These are phyloP conservation scores for Ammodytes marinus DNA, from an alignment of 2,113 vertebrate genomes.

Conservation along the genomic window DNA sequence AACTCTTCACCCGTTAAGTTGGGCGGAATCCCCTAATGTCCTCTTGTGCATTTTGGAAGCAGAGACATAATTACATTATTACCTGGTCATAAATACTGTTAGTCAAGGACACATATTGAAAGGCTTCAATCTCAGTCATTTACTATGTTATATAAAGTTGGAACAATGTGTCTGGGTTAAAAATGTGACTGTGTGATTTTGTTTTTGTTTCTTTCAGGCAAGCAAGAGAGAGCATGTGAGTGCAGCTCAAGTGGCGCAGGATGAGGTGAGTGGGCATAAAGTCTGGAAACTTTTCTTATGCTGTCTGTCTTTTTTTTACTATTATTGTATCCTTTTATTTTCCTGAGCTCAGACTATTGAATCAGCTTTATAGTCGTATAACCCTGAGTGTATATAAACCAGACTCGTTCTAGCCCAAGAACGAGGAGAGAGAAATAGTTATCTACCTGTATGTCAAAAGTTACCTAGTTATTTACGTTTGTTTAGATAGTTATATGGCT, in stretches of 20 bases:
- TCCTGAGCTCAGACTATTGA: constrained; percentile 26
- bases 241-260: constrained; percentile 89
- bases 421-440: not conserved
- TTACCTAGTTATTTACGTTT: not conserved
- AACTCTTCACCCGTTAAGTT: not conserved
- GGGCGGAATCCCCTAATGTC: not conserved
- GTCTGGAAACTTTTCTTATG: constrained; percentile 29
- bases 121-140: not conserved
- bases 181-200: constrained; percentile 31
- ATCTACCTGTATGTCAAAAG: not conserved
- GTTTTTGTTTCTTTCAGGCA: constrained; percentile 76
- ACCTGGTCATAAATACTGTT: not conserved
- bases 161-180: constrained; percentile 17
- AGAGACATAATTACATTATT: not conserved
- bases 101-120: not conserved
- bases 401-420: not conserved
- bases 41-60: not conserved
- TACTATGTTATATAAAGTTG: constrained; percentile 13
- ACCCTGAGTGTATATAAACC: not conserved
- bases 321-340: constrained; percentile 20
- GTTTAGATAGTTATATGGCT: not conserved
- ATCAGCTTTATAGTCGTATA: not conserved
- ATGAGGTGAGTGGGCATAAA: constrained; percentile 88
- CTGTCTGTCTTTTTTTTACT: not conserved
- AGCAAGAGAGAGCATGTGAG: constrained; percentile 71